A percentile compares a stretch with the other conserved stretches of the same genome.
Evolutionary conservation across 2,888 invertebrate species (phyloP).

Genomic region (Rhagophthalmus giganteus): DNA sequence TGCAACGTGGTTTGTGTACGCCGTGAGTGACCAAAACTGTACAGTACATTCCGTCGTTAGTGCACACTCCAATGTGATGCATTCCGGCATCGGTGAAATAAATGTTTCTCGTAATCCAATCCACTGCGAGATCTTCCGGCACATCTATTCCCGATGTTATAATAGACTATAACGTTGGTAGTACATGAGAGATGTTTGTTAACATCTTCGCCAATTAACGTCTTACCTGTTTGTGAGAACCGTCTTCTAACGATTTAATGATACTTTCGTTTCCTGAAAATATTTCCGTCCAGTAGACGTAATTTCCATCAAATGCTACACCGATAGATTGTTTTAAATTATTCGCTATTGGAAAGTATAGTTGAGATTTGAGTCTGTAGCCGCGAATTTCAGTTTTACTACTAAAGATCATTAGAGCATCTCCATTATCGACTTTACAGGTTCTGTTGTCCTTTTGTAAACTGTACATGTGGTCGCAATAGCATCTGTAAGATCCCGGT

Average conservation of each 20-base stretch:
- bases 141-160: slow-evolving; percentile 69
- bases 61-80: slow-evolving; percentile 75
- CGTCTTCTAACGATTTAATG: slow-evolving; percentile 65
- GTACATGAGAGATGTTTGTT: neutral
- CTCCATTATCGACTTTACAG: slow-evolving; percentile 62
- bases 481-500: slow-evolving; percentile 63
- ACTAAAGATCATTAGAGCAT: slow-evolving; percentile 70
- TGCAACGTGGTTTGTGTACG: slow-evolving; percentile 68
- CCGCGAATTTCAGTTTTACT: slow-evolving; percentile 68
- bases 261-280: slow-evolving; percentile 72
- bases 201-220: neutral
- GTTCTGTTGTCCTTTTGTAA: slow-evolving; percentile 58
- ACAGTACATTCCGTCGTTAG: slow-evolving; percentile 67
- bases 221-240: slow-evolving; percentile 61
- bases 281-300: slow-evolving; percentile 79
- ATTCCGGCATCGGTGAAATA: slow-evolving; percentile 78
- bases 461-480: slow-evolving; percentile 64
- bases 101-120: slow-evolving; percentile 78
- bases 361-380: slow-evolving; percentile 61
- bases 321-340: slow-evolving; percentile 66
- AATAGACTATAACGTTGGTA: slow-evolving; percentile 55
- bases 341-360: slow-evolving; percentile 57
- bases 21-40: slow-evolving; percentile 64
- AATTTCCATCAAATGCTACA: slow-evolving; percentile 69
- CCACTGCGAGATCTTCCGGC: slow-evolving; percentile 76